Evolutionary conservation across 2,888 invertebrate genomes (phyloP).

Genomic region (Scaptomyza parva): DNA sequence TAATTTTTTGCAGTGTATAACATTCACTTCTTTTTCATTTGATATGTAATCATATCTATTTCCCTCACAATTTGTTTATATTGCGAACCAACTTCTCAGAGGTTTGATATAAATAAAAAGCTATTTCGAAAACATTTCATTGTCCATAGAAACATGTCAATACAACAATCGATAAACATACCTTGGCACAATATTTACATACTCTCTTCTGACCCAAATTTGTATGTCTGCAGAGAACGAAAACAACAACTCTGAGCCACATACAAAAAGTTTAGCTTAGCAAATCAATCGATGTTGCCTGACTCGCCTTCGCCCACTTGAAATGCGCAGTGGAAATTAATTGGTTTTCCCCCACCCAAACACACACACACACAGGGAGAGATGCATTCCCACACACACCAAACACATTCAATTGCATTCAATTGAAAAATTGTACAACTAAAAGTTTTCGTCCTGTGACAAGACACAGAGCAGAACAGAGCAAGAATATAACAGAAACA

Average conservation of each 20-base stretch:
- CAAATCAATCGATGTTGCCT: conserved; percentile 41
- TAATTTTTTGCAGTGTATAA: no score
- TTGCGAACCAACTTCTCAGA: neutral
- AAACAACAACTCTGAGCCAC: conserved; percentile 1
- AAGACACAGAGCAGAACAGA: neutral
- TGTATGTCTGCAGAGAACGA: neutral
- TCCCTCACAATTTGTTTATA: neutral
- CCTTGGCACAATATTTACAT: no score
- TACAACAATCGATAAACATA: neutral
- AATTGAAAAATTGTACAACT: conserved; percentile 52
- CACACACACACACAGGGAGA: no score
- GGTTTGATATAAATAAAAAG: neutral
- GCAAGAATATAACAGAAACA: neutral
- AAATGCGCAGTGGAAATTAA: conserved; percentile 35
- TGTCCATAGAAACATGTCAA: neutral
- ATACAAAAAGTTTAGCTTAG: neutral
- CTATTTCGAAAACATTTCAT: neutral
- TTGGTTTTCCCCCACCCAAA: conserved; percentile 41
- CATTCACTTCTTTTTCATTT: no score
- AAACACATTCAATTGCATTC: conserved; percentile 52
- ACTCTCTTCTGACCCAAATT: conserved; percentile 3
- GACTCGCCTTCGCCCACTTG: conserved; percentile 3
- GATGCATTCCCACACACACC: neutral
- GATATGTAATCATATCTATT: neutral
- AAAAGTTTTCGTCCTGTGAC: conserved; percentile 43